These are phyloP conservation scores for Melanotaenia trifasciata DNA, from an alignment of 2,797 vertebrate genomes.

Conservation along the genomic window DNA sequence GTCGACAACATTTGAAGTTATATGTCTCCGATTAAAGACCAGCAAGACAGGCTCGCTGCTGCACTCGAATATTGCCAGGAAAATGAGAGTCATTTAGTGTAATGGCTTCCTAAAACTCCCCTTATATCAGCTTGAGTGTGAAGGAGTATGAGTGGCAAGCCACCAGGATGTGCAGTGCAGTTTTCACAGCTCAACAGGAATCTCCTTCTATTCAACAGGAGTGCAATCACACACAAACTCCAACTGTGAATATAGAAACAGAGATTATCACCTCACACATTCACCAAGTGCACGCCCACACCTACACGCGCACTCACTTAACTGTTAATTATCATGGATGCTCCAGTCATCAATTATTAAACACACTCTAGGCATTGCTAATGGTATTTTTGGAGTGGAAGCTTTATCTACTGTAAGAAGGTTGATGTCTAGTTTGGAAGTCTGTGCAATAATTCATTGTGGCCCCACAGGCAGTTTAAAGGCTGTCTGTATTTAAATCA, in stretches of 20 bases:
- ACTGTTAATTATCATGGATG: slow-evolving; percentile 79
- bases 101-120: slow-evolving; percentile 70
- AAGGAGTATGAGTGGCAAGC: slow-evolving; percentile 58
- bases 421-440: slow-evolving; percentile 73
- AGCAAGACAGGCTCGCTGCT: slow-evolving; percentile 21
- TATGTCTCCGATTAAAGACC: slow-evolving; percentile 43
- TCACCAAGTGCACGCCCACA: slow-evolving; percentile 33
- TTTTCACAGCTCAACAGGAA: slow-evolving; percentile 74
- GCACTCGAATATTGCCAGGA: slow-evolving; percentile 33
- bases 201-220: slow-evolving; percentile 51
- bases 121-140: slow-evolving; percentile 61
- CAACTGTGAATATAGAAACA: slow-evolving; percentile 41
- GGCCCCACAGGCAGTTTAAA: slow-evolving; percentile 71
- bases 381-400: slow-evolving; percentile 77
- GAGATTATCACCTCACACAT: slow-evolving; percentile 43
- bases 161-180: slow-evolving; percentile 51
- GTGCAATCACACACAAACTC: slow-evolving; percentile 49
- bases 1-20: slow-evolving; percentile 42
- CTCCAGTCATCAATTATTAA: slow-evolving; percentile 77
- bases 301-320: slow-evolving; percentile 57
- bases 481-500: slow-evolving; percentile 77
- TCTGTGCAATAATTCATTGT: slow-evolving; percentile 76
- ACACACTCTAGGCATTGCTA: slow-evolving; percentile 70
- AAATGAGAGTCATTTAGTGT: slow-evolving; percentile 63
- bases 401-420: slow-evolving; percentile 78